Evolutionary conservation across 2,888 invertebrate species (phyloP), one percentile per base, ranked within the genome.

Genomic region (Ophonus ardosiacus): DNA sequence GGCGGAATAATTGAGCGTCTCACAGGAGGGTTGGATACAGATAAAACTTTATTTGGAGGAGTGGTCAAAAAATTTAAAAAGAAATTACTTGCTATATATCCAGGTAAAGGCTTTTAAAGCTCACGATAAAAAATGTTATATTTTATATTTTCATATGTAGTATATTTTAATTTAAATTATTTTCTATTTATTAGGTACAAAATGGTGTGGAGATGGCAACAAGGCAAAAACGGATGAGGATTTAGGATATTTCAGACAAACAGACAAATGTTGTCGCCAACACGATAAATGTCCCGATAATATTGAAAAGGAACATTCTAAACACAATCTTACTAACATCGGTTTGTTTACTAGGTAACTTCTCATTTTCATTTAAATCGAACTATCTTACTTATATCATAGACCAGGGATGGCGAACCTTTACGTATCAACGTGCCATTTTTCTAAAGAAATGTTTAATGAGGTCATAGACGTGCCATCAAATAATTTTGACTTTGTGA

Each of bases 171-270:
- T 4, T 31, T 31, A 31, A 31, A 51, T 51, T 51, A 13, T 51
- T 51, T 13, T 8, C 43, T 13, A 8, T 13, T 17, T 15, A n/a
- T 56, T 86, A 94, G 96, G 96, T 7, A 96, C 96, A 0, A 93
- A 94, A 10, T 96, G 96, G 96, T 96, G 96, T 88, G 96, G 96
- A 0, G 93, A 93, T 78, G 96, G 96, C 0, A 93, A 94, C 87
- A 91, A 92, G 0, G 94, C 95, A 0, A 90, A 92, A 8, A 92
- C 92, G 4, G 90, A 92, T 15, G 91, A 92, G 0, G 94, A 95
- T 87, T 90, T 96, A n/a, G 96, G 96, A 0, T 88, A 93, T 13
- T 95, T 95, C 90, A 92, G 92, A 87, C 92, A 92, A 87, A 94
- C 95, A 0, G 96, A 96, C 90, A 92, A 91, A 13, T 96, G 96